Conservation (phyloP, 2,113 vertebrate genomes). For the Dissostichus mawsoni region DNA sequence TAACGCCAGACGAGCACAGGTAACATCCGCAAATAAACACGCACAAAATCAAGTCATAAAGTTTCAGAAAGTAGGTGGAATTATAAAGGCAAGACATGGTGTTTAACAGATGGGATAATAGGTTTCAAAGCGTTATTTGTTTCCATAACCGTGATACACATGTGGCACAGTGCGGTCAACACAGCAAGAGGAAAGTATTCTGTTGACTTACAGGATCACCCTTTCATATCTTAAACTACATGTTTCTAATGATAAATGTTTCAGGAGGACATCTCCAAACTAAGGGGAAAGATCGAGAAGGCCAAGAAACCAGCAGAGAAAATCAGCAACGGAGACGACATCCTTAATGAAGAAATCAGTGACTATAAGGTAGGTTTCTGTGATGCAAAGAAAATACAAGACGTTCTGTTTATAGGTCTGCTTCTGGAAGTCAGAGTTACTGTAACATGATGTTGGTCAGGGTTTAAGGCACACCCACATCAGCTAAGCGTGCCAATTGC, state of each 20-base stretch:
- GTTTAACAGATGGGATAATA: no score
- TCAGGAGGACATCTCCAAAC: conserved; percentile 96
- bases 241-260: not conserved
- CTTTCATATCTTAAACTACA: not conserved
- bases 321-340: conserved; percentile 96
- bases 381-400: not conserved
- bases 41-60: not conserved
- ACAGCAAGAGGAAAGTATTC: accelerated
- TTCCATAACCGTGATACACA: not conserved
- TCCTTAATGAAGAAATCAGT: conserved; percentile 97
- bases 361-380: conserved; percentile 90
- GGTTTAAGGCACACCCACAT: not conserved
- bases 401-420: not conserved
- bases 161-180: not conserved
- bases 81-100: no score
- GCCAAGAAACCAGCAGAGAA: conserved; percentile 97
- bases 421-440: not conserved
- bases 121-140: not conserved
- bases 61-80: no score
- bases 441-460: not conserved
- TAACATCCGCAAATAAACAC: conserved; percentile 35
- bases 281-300: conserved; percentile 94
- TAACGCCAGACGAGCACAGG: conserved; percentile 95
- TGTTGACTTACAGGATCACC: not conserved
- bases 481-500: not conserved